Percentiles rank a stretch among this genome's conserved stretches.
Conservation (phyloP, 2,888 invertebrate genomes). For the Scrobipalpa costella region DNA sequence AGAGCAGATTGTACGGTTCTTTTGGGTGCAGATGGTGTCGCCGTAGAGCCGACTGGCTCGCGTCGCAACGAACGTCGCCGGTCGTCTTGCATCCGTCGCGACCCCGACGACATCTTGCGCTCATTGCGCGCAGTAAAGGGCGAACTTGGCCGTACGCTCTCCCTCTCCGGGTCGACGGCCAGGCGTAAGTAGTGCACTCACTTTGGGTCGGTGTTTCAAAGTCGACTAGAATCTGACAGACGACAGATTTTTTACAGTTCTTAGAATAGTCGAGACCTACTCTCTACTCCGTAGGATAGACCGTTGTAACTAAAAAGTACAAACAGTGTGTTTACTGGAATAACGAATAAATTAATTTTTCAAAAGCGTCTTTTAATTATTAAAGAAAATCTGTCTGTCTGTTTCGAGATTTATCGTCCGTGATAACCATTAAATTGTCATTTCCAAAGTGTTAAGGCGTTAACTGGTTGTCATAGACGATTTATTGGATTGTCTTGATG, state of each 20-base stretch:
- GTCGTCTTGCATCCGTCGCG: slow-evolving; percentile 90
- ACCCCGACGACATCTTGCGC: slow-evolving; percentile 92
- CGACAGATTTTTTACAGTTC: slow-evolving; percentile 2
- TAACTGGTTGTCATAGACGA: slow-evolving; percentile 3
- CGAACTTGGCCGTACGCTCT: slow-evolving; percentile 91
- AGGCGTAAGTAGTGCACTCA: slow-evolving; percentile 83
- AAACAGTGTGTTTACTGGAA: too few relatives aligned
- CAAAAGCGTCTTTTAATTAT: neutral
- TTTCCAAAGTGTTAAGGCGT: slow-evolving; percentile 3
- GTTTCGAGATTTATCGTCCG: slow-evolving; percentile 1
- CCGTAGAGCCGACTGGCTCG: slow-evolving; percentile 60
- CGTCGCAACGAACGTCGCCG: slow-evolving; percentile 85
- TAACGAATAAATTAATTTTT: neutral
- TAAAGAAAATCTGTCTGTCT: slow-evolving; percentile 12
- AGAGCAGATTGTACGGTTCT: slow-evolving; percentile 7
- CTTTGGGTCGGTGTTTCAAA: neutral
- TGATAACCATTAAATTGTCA: slow-evolving; percentile 1
- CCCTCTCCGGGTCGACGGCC: slow-evolving; percentile 86
- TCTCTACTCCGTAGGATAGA: neutral
- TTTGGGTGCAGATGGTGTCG: slow-evolving; percentile 38
- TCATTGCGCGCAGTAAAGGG: slow-evolving; percentile 91
- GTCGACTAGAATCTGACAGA: neutral
- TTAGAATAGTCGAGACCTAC: neutral
- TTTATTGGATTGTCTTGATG: neutral
- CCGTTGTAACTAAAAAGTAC: too few relatives aligned